Conservation (phyloP, 2,797 vertebrate species). For the Otolemur crassicaudatus region DNA sequence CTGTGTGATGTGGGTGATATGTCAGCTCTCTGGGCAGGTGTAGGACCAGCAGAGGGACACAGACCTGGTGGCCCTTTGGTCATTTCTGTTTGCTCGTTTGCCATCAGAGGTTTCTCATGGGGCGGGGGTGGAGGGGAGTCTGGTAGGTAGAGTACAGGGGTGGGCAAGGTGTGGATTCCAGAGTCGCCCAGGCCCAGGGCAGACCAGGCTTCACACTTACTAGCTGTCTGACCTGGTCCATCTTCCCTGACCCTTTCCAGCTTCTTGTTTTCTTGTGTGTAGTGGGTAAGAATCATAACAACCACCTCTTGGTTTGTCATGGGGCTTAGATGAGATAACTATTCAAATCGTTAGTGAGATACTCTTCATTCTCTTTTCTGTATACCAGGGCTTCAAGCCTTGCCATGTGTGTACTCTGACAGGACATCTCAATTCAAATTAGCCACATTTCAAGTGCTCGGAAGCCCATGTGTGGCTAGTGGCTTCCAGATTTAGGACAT, state of each 20-base stretch:
- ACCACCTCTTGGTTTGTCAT: not conserved
- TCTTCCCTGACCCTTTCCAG: not conserved
- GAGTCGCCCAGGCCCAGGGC: not conserved
- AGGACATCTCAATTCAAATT: not conserved
- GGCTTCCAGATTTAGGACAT: not conserved
- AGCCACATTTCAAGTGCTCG: not conserved
- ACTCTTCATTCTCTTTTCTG: not conserved
- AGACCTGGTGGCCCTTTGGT: not conserved
- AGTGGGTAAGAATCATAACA: not conserved
- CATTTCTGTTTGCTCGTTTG: not conserved
- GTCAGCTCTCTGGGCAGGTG: accelerated
- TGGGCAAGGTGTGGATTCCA: not conserved
- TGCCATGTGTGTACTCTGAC: not conserved
- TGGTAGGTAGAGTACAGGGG: not conserved
- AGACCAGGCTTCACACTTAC: not conserved
- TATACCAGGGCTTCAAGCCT: not conserved
- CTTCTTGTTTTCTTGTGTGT: not conserved
- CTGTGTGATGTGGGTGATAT: accelerated
- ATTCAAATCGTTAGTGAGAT: not conserved
- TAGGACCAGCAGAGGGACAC: no score
- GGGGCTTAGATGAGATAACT: not conserved
- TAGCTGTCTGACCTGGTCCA: not conserved
- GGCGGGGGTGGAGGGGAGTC: not conserved
- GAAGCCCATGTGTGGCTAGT: not conserved
- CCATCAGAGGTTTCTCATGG: accelerated